Base-by-base conservation (phyloP, 2,888 invertebrate genomes). In the Tanypteryx hageni region DNA sequence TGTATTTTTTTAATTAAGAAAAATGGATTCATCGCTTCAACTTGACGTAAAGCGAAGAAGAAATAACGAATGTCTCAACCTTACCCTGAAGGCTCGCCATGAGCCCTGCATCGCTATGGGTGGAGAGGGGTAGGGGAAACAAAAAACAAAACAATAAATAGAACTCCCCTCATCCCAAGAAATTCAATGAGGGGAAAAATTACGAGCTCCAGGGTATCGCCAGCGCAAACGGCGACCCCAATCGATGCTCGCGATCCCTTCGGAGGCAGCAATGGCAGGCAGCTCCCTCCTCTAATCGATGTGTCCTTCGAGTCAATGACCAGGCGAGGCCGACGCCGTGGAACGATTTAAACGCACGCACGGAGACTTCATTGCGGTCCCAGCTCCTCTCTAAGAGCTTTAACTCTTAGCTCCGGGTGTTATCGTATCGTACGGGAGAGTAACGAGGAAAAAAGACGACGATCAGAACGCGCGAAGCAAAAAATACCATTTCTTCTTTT, bases 321-420 rank as follows among this genome's bases (percentile, higher is more conserved):
- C 76, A 76, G 22, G 76, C n/a, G 68, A 68, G 11, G 68, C 22
- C 22, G 10, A 68, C 68, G 22, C 76, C 9, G 76, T 18, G 76
- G 13, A 76, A 76, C 11, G 22, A 76, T 27, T 76, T 22, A 27
- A 27, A 27, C 76, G 22, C 76, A 76, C 44, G 44, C 44, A 76
- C 27, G 76, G 76, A 76, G 22, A 76, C 76, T 76, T 76, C 76
- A 27, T 68, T n/a, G 68, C 68, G 68, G n/a, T 68, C 68, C n/a
- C 4, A 3, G n/a, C 18, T n/a, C 9, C n/a, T 27, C 11, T 13
- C 76, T 76, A 16, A 10, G 76, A 64, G n/a, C 22, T 68, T 68
- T 76, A 22, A 76, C 76, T 76, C 76, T 27, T 76, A 16, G 44
- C 44, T 44, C 44, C 44, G 44, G 5, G 44, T 44, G 44, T 44